These are phyloP conservation scores for Ophion ventricosus DNA, from an alignment of 2,888 invertebrate species.

Conservation along the genomic window DNA sequence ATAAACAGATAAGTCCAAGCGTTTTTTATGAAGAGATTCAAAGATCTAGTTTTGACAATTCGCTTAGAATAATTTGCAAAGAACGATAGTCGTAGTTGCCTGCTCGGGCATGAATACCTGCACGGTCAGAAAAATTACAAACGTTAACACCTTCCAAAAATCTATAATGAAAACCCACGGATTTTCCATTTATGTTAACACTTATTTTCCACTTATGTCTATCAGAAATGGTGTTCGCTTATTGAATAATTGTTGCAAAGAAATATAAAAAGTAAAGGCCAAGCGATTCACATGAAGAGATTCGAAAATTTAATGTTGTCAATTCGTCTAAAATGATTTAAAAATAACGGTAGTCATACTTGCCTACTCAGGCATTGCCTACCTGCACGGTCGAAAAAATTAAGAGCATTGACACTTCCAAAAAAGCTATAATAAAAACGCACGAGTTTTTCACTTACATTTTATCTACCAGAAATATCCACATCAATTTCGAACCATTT, in stretches of 20 bases:
- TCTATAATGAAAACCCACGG: not conserved
- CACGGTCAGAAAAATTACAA: not conserved
- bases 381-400: no score
- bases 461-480: no score
- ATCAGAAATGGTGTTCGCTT: slow-evolving; percentile 38
- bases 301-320: no score
- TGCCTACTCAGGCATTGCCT: no score
- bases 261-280: slow-evolving; percentile 25
- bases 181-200: not conserved
- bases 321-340: no score
- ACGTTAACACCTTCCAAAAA: not conserved
- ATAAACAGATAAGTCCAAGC: not conserved
- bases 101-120: slow-evolving; percentile 10
- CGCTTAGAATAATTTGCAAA: slow-evolving; percentile 12
- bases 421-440: no score
- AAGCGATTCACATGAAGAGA: no score
- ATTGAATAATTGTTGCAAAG: slow-evolving; percentile 24
- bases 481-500: no score
- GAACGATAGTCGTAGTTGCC: slow-evolving; percentile 18
- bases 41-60: slow-evolving; percentile 12
- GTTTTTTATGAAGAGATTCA: not conserved
- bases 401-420: no score
- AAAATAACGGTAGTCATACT: no score
- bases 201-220: not conserved
- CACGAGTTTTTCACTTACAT: no score